Conservation (phyloP, 2,113 vertebrate genomes). For the Pelmatolapia mariae region DNA sequence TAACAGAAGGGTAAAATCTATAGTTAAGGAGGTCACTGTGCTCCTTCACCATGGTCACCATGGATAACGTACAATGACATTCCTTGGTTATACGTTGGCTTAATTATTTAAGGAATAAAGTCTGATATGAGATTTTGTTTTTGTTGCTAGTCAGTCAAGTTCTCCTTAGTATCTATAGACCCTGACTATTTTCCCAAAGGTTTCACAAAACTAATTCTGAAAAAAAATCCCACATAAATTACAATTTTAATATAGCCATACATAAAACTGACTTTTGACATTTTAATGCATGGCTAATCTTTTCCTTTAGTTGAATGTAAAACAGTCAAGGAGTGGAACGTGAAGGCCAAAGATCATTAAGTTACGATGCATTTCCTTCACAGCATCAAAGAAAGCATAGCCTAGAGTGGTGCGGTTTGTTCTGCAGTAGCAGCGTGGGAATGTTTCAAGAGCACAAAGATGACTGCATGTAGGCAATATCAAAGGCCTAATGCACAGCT, state of each 20-base stretch:
- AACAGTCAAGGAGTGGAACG: background rate
- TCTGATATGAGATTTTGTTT: background rate
- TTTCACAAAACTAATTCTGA: background rate
- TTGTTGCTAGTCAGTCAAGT: background rate
- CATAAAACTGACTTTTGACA: background rate
- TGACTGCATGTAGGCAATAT: background rate
- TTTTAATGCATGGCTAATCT: background rate
- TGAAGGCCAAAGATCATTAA: slow-evolving; percentile 20
- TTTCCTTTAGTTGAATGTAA: background rate
- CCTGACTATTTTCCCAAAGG: background rate
- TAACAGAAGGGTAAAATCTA: background rate
- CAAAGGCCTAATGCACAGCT: slow-evolving; percentile 11
- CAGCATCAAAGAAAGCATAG: slow-evolving; percentile 23
- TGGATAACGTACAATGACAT: background rate
- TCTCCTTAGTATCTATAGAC: background rate
- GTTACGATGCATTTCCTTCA: background rate
- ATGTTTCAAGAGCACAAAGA: background rate
- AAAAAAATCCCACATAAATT: background rate
- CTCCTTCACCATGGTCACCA: background rate
- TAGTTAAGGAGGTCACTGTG: background rate
- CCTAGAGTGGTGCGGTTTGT: background rate
- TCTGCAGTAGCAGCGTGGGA: slow-evolving; percentile 17
- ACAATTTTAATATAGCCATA: background rate
- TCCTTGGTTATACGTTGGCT: background rate
- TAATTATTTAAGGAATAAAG: background rate